phyloP scores from a whole-genome alignment of 2,113 vertebrate species.

The Columba janthina region DNA sequence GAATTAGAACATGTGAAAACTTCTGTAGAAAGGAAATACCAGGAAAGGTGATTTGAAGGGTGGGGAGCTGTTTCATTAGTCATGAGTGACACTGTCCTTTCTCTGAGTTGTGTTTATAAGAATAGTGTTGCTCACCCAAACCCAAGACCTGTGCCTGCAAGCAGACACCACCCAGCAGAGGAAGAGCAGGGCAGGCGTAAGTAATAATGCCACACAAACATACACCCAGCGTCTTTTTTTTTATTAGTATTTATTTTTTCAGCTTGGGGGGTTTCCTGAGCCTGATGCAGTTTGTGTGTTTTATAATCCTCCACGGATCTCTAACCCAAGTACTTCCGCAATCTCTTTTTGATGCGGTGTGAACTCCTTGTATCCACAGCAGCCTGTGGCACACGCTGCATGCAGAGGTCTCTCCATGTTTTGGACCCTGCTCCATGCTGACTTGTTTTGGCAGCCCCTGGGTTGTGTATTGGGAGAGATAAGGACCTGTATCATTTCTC shows the following conservation, averaged over 20 bases:
- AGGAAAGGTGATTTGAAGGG: neutral
- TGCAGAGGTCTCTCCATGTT: neutral
- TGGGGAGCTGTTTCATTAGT: neutral
- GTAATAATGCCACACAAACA: neutral
- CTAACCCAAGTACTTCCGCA: neutral
- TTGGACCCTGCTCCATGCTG: neutral
- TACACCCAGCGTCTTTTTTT: neutral
- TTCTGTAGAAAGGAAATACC: neutral
- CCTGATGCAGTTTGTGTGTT: neutral
- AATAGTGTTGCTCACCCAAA: neutral
- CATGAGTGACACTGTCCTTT: neutral
- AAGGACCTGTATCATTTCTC: neutral
- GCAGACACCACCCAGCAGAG: neutral
- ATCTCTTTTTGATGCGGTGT: neutral
- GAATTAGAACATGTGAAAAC: neutral
- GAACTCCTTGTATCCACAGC: neutral
- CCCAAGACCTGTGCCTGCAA: neutral
- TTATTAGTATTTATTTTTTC: neutral
- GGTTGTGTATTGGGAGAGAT: neutral
- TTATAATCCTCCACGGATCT: neutral
- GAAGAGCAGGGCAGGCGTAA: neutral
- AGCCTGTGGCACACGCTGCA: accelerated
- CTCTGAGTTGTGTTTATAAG: neutral
- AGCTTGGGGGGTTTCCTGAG: conserved; percentile 5
- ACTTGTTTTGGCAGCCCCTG: neutral